Evolutionary conservation across 2,113 vertebrate species (phyloP).

Genomic region (Notothenia coriiceps): DNA sequence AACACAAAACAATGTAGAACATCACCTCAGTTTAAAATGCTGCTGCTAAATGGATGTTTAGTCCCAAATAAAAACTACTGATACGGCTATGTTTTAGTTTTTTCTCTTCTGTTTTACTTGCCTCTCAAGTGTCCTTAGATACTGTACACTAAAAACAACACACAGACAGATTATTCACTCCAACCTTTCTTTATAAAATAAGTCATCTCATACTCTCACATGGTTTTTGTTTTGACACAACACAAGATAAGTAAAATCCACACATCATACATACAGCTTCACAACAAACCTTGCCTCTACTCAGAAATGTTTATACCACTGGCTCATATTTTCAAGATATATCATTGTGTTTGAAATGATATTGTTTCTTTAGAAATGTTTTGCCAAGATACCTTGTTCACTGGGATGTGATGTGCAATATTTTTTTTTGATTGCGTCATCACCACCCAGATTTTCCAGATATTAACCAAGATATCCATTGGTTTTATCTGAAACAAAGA

Average conservation of each 20-base stretch:
- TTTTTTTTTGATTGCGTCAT: constrained; percentile 8
- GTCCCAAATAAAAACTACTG: no score
- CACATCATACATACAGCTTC: constrained; percentile 52
- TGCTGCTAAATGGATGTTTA: no score
- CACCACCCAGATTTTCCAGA: constrained; percentile 17
- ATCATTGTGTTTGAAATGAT: constrained; percentile 17
- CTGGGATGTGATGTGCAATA: neutral
- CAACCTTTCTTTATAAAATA: constrained; percentile 81
- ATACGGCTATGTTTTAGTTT: no score
- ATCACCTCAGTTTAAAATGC: no score
- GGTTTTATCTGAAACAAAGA: neutral
- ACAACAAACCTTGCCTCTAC: constrained; percentile 46
- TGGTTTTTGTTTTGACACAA: constrained; percentile 66
- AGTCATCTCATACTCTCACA: constrained; percentile 62
- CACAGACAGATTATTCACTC: constrained; percentile 37
- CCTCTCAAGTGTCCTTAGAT: no score
- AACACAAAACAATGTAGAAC: no score
- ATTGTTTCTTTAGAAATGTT: constrained; percentile 20
- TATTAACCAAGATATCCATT: constrained; percentile 12
- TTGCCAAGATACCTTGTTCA: constrained; percentile 16
- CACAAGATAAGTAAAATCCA: constrained; percentile 64
- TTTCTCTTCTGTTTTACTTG: no score
- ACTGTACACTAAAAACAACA: constrained; percentile 28
- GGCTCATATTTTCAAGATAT: constrained; percentile 29
- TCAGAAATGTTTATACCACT: constrained; percentile 26